phyloP scores from a whole-genome alignment of 2,797 vertebrate genomes.

The Scyliorhinus canicula region DNA sequence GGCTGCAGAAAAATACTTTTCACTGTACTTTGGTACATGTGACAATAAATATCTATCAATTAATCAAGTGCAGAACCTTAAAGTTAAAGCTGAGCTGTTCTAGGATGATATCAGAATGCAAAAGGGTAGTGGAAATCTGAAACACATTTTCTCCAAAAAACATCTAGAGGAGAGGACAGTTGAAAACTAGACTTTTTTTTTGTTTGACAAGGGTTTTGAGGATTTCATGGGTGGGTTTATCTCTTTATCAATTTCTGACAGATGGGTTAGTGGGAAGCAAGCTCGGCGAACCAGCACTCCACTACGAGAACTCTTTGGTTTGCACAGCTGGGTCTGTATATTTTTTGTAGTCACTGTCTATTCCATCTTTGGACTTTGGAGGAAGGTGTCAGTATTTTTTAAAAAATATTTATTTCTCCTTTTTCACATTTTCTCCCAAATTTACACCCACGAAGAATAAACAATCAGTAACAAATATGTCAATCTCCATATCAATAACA shows the following conservation, averaged over 20 bases:
- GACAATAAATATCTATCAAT: too few relatives aligned
- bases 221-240: background rate
- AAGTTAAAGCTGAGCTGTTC: background rate
- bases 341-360: constrained; percentile 92
- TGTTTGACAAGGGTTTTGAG: background rate
- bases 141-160: background rate
- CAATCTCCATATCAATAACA: too few relatives aligned
- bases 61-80: background rate
- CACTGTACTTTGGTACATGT: too few relatives aligned
- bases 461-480: too few relatives aligned
- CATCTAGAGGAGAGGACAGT: background rate
- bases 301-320: constrained; percentile 89
- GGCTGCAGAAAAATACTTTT: too few relatives aligned
- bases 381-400: constrained; percentile 76
- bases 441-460: too few relatives aligned
- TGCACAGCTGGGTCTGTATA: constrained; percentile 96
- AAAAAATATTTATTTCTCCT: too few relatives aligned
- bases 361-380: constrained; percentile 84
- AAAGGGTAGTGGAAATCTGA: background rate
- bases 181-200: background rate
- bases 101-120: background rate
- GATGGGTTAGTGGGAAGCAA: constrained; percentile 97
- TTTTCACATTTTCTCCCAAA: too few relatives aligned
- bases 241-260: constrained; percentile 49
- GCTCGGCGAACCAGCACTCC: constrained; percentile 91